phyloP scores from a whole-genome alignment of 1,140 invertebrate genomes.

The Papilio polyxenes region DNA sequence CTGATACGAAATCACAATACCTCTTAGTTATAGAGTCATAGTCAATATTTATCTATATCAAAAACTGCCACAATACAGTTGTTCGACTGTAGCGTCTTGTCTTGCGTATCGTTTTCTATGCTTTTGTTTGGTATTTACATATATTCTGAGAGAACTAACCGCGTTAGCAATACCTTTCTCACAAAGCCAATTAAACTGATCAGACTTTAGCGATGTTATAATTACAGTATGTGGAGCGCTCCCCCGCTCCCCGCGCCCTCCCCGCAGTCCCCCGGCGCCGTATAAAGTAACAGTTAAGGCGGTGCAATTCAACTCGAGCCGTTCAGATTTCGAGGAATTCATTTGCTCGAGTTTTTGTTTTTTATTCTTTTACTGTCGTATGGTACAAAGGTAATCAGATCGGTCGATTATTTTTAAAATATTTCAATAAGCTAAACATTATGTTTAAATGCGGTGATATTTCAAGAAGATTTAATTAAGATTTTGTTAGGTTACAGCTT shows the following conservation, averaged over 20 bases:
- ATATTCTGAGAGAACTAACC: not conserved
- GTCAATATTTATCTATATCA: too few species aligned
- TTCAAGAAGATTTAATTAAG: too few species aligned
- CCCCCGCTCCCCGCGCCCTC: not conserved
- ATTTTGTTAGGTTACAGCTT: too few species aligned
- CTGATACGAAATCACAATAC: too few species aligned
- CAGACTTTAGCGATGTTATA: conserved; percentile 33
- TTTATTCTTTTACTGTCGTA: not conserved
- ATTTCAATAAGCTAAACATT: too few species aligned
- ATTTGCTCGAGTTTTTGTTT: not conserved
- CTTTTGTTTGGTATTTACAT: too few species aligned
- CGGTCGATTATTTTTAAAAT: not conserved
- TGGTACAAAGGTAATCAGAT: conserved; percentile 18
- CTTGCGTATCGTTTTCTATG: too few species aligned
- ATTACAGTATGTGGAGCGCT: conserved; percentile 42
- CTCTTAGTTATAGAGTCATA: too few species aligned
- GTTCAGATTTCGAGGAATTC: conserved; percentile 6
- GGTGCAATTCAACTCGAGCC: not conserved
- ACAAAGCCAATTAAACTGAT: not conserved
- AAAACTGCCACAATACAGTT: too few species aligned
- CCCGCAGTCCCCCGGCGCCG: not conserved
- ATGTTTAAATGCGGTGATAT: too few species aligned
- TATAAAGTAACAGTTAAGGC: conserved; percentile 15
- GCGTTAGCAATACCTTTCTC: not conserved
- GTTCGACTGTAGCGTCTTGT: too few species aligned